Evolutionary conservation across 2,797 vertebrate species (phyloP), one percentile per base, ranked within the genome.

Genomic region (Sitta carolinensis): DNA sequence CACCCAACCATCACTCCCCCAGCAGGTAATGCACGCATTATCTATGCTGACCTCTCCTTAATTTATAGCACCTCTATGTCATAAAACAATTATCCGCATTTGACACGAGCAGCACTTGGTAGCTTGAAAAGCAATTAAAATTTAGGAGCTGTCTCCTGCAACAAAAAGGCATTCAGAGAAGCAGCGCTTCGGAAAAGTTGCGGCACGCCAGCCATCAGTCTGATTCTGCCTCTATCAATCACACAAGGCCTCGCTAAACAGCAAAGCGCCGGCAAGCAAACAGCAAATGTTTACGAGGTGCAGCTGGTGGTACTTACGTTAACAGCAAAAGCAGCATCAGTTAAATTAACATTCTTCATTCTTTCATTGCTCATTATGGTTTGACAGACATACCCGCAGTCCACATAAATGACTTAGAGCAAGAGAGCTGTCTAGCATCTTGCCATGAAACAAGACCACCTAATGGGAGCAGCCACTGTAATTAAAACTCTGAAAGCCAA

Each of bases 121-220:
- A 87, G 91, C 69, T 96, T 70, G 96, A 96, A 97, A 97, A 97
- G 95, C 97, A 97, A 98, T 98, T 97, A 97, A 95, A 97, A 96
- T 96, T 97, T 97, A 93, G 91, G 92, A 97, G 91, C 95, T 97
- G 97, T 96, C 97, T 97, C 96, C 59, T 17, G 58, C 81, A 94
- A 97, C 96, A 96, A 95, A 96, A 89, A 88, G 90, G 83, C 93
- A 84, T 55, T 94, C 88, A 57, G 12, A 57, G 87, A 90, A 95
- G 78, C 12, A 54, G 84, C 4, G 2, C 70, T 57, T 40, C 11
- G n/a, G 67, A 40, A 84, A 90, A 96, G 73, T 89, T 94, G 88
- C 10, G 15, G 85, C 68, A 57, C 16, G 6, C 59, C 76, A 92
- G 73, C 82, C 80, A 80, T 96, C 95, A 85, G 91, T 95, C 95